A percentile compares a stretch with the other conserved stretches of the same genome.
Conservation (phyloP, 2,888 invertebrate genomes). For the Tinea trinotella region DNA sequence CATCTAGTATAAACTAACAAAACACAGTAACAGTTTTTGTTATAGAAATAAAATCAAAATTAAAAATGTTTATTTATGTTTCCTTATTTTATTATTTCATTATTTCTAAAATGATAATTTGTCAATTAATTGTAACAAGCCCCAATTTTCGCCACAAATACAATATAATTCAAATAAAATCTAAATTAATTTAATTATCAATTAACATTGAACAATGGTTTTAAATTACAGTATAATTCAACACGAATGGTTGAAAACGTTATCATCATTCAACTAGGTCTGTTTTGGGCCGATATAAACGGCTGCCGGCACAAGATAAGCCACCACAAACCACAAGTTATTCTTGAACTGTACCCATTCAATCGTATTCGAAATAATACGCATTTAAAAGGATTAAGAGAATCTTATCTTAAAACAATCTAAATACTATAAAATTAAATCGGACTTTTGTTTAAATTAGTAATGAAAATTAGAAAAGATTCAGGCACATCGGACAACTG, state of each 20-base stretch:
- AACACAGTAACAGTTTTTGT: too few relatives aligned
- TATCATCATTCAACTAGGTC: background rate
- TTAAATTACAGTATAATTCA: background rate
- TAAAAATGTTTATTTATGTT: too few relatives aligned
- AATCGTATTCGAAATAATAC: constrained; percentile 4
- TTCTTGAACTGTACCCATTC: background rate
- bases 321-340: background rate
- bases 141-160: too few relatives aligned
- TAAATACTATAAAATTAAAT: too few relatives aligned
- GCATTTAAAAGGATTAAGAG: background rate
- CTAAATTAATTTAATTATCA: background rate
- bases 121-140: too few relatives aligned
- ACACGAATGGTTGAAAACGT: background rate
- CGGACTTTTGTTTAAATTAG: too few relatives aligned
- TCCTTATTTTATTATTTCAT: too few relatives aligned
- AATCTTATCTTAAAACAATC: background rate
- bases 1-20: too few relatives aligned
- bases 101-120: too few relatives aligned
- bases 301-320: constrained; percentile 4
- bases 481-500: too few relatives aligned
- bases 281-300: background rate
- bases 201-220: background rate
- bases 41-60: too few relatives aligned
- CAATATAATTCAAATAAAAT: background rate
- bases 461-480: too few relatives aligned